Percentiles rank a stretch among this genome's conserved stretches.
Evolutionary conservation across 2,888 invertebrate species (phyloP).

Genomic region (Parnassius apollo): DNA sequence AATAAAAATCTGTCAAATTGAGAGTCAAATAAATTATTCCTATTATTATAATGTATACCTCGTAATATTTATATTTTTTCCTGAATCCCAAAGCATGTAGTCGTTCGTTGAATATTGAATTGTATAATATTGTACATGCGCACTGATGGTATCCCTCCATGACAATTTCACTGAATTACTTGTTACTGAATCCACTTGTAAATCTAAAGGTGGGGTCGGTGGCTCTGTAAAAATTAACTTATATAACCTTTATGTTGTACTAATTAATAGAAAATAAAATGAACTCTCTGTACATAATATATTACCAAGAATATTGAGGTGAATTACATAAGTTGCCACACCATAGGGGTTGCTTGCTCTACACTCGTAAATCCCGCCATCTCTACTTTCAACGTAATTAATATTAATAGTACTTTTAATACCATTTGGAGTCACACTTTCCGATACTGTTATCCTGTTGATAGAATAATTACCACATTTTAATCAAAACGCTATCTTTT

Average conservation of each 20-base stretch:
- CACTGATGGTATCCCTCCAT: slow-evolving; percentile 64
- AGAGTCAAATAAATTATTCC: neutral
- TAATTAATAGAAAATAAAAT: neutral
- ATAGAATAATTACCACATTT: neutral
- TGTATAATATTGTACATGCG: slow-evolving; percentile 68
- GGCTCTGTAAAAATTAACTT: slow-evolving; percentile 56
- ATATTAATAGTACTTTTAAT: slow-evolving; percentile 61
- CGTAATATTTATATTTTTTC: slow-evolving; percentile 65
- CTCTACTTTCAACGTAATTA: slow-evolving; percentile 65
- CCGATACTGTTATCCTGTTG: slow-evolving; percentile 66
- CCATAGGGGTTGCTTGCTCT: slow-evolving; percentile 73
- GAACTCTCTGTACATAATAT: neutral
- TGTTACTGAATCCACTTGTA: slow-evolving; percentile 68
- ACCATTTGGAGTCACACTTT: slow-evolving; percentile 60
- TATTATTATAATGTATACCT: slow-evolving; percentile 43
- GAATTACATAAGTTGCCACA: slow-evolving; percentile 57
- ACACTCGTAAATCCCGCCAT: slow-evolving; percentile 70
- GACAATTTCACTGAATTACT: slow-evolving; percentile 65
- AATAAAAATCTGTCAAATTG: neutral
- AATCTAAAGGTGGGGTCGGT: slow-evolving; percentile 67
- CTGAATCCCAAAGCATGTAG: slow-evolving; percentile 65
- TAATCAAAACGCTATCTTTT: slow-evolving; percentile 26
- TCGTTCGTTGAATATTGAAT: slow-evolving; percentile 66
- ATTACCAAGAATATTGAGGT: slow-evolving; percentile 68
- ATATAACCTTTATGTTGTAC: neutral